A percentile compares a stretch with the other conserved stretches of the same genome.
Evolutionary conservation across 2,113 vertebrate species (phyloP).

Genomic region (Amphiprion ocellaris): DNA sequence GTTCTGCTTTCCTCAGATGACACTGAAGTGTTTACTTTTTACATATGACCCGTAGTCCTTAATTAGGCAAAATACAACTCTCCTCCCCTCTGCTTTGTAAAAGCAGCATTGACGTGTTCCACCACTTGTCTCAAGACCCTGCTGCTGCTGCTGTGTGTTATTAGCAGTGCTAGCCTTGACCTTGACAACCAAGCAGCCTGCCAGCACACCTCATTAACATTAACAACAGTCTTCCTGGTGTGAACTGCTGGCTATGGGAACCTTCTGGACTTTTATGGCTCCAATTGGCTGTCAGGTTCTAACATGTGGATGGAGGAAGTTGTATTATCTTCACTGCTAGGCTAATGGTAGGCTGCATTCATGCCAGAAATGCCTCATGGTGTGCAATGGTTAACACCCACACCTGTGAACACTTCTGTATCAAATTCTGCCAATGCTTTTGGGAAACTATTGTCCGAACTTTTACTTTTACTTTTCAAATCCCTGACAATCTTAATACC

Average conservation of each 20-base stretch:
- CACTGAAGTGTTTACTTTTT: no score
- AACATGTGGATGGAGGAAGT: conserved; percentile 77
- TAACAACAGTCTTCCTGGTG: conserved; percentile 74
- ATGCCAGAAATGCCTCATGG: conserved; percentile 45
- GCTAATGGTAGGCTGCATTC: conserved; percentile 70
- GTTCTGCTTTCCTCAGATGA: no score
- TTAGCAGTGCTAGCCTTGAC: conserved; percentile 70
- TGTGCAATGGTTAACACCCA: conserved; percentile 54
- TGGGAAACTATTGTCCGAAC: conserved; percentile 16
- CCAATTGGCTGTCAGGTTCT: conserved; percentile 72
- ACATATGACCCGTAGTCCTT: no score
- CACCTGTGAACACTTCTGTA: conserved; percentile 8
- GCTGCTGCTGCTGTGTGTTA: conserved; percentile 8
- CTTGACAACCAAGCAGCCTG: conserved; percentile 72
- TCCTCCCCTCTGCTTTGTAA: not conserved
- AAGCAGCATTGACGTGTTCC: not conserved
- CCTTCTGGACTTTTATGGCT: conserved; percentile 75
- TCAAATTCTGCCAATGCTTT: conserved; percentile 11
- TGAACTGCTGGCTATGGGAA: conserved; percentile 69
- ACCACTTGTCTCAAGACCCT: conserved; percentile 15
- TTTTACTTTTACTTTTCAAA: not conserved
- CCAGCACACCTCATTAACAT: conserved; percentile 78
- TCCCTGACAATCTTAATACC: not conserved
- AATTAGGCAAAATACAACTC: no score
- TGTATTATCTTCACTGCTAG: conserved; percentile 71